Evolutionary conservation across 2,888 invertebrate species (phyloP), one percentile per base, ranked within the genome.

Genomic region (Autographa pulchrina): DNA sequence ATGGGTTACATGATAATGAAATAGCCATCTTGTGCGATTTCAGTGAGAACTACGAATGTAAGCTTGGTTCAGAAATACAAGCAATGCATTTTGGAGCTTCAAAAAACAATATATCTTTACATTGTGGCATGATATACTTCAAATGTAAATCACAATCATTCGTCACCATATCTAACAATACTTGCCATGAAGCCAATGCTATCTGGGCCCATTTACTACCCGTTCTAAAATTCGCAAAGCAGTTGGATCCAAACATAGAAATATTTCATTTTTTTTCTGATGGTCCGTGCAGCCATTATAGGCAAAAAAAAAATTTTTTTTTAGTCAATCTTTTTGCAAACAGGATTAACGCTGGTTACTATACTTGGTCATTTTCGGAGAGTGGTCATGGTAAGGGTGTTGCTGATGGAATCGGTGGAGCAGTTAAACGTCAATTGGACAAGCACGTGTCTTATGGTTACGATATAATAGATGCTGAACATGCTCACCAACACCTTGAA

Each of bases 361-460:
- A 62, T n/a, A 80, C 81, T 11, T 82, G 83, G 79, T 71, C 68
- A 48, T 83, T 81, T 59, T 79, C 70, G 31, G 82, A 82, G 71
- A 66, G 80, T n/a, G 64, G 77, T 1, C 77, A 83, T 32, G 81
- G 83, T n/a, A 83, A 83, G 69, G 80, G 80, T 7, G 79, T 80
- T 11, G 80, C 83, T 18, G 85, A 83, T 74, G 85, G 82, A 9
- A 65, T 82, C 16, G 83, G 80, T 13, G 80, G 74, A 2, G 78
- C 78, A 18, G 59, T 81, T 8, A 84, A 84, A 68, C 54, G 81
- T 32, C 73, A 61, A n/a, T 68, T 85, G 7, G 81, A 85, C 69
- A 25, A n/a, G 32, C 54, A 61, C 31, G 78, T 82, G 13, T 60
- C 80, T 64, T 68, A 81, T n/a, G 84, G 81, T 35, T 35, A 35